phyloP scores from a whole-genome alignment of 2,113 vertebrate genomes.

The Capra hircus region DNA sequence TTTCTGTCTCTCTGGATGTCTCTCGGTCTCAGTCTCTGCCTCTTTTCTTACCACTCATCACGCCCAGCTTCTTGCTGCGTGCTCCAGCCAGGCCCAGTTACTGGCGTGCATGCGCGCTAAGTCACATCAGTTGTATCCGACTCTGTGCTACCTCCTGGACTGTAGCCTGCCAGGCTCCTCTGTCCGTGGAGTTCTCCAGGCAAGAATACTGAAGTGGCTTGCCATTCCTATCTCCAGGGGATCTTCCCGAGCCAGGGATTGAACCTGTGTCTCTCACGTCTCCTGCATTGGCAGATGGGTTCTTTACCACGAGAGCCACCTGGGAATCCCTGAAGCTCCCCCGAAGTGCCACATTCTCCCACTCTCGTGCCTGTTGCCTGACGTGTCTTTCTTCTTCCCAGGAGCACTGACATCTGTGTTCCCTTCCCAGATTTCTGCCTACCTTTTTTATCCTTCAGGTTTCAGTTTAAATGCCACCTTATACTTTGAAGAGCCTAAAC shows the following conservation, averaged over 20 bases:
- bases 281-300: neutral
- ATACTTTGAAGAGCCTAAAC: neutral
- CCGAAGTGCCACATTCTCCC: neutral
- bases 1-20: neutral
- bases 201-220: neutral
- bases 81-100: neutral
- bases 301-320: neutral
- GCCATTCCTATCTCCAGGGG: neutral
- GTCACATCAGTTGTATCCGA: neutral
- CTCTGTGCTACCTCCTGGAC: neutral
- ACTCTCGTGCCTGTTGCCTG: neutral
- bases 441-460: neutral
- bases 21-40: neutral
- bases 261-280: neutral
- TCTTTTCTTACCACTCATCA: neutral
- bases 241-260: neutral
- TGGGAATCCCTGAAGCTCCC: neutral
- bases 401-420: neutral
- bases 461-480: neutral
- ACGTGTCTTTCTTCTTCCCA: accelerated
- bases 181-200: neutral
- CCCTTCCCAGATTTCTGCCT: neutral
- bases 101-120: accelerated
- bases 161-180: neutral
- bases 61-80: neutral